Conservation (phyloP, 2,113 vertebrate species). For the Piprites chloris region DNA sequence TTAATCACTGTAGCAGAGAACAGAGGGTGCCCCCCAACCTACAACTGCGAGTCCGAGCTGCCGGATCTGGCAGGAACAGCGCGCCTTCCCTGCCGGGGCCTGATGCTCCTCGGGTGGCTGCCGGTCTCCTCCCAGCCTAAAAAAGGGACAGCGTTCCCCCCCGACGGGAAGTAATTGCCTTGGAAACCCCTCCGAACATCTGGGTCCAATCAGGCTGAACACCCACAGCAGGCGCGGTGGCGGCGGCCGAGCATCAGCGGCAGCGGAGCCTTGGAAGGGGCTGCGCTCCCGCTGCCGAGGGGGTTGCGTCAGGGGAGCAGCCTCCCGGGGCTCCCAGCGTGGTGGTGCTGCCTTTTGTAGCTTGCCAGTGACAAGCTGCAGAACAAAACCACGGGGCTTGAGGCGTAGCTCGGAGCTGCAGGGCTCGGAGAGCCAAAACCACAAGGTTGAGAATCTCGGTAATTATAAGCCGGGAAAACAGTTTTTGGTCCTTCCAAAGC, state of each 20-base stretch:
- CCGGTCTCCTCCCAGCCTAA: not conserved
- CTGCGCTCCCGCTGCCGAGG: not conserved
- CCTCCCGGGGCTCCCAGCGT: not conserved
- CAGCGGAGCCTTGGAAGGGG: not conserved
- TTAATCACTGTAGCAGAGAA: not conserved
- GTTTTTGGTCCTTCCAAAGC: not conserved
- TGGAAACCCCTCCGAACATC: constrained; percentile 12
- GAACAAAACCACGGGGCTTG: not conserved
- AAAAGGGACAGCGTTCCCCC: not conserved
- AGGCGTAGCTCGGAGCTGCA: not conserved
- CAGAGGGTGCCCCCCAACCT: not conserved
- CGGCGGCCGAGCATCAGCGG: not conserved
- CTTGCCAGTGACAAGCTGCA: not conserved
- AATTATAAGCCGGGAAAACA: not conserved
- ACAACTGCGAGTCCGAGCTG: not conserved
- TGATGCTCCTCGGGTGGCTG: not conserved
- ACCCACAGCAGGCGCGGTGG: not conserved
- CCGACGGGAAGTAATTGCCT: not conserved
- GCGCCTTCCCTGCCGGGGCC: not conserved
- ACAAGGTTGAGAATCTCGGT: not conserved
- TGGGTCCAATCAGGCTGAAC: not conserved
- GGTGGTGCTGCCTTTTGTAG: not conserved
- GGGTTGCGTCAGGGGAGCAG: not conserved
- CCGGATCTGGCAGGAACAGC: not conserved
- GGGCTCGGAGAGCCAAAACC: not conserved